Conservation (phyloP, 2,888 invertebrate genomes). For the Ectemnius lituratus region DNA sequence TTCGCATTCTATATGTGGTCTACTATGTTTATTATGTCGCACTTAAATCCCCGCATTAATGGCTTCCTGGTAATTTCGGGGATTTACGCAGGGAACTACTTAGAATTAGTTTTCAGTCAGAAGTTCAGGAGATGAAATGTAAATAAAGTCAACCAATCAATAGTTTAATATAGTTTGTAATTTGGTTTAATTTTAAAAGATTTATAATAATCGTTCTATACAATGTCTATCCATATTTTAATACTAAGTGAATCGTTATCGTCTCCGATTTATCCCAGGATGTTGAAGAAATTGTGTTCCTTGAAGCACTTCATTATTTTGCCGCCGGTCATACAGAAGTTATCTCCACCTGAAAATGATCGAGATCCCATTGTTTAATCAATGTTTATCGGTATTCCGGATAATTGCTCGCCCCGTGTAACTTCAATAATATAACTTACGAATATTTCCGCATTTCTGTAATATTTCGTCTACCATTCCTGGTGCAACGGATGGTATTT, state of each 20-base stretch:
- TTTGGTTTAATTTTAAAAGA: no score
- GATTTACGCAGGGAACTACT: no score
- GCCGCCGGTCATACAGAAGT: slow-evolving; percentile 30
- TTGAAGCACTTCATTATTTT: slow-evolving; percentile 33
- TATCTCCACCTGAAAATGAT: slow-evolving; percentile 32
- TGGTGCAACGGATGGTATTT: slow-evolving; percentile 16
- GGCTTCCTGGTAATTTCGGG: no score
- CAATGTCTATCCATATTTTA: no score
- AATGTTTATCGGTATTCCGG: background rate
- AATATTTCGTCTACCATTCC: slow-evolving; percentile 32
- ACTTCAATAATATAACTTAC: slow-evolving; percentile 23
- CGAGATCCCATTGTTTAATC: background rate
- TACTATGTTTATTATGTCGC: no score
- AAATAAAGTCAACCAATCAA: no score
- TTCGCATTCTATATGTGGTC: no score
- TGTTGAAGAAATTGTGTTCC: slow-evolving; percentile 5
- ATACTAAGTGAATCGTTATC: background rate
- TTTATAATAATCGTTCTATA: no score
- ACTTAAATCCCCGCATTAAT: no score
- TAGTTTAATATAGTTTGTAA: no score
- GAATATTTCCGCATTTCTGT: slow-evolving; percentile 26
- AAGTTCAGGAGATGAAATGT: no score
- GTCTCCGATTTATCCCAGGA: background rate
- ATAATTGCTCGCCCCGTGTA: background rate
- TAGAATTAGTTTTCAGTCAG: no score